phyloP scores from a whole-genome alignment of 1,140 invertebrate genomes.

The Drosophila bocki region DNA sequence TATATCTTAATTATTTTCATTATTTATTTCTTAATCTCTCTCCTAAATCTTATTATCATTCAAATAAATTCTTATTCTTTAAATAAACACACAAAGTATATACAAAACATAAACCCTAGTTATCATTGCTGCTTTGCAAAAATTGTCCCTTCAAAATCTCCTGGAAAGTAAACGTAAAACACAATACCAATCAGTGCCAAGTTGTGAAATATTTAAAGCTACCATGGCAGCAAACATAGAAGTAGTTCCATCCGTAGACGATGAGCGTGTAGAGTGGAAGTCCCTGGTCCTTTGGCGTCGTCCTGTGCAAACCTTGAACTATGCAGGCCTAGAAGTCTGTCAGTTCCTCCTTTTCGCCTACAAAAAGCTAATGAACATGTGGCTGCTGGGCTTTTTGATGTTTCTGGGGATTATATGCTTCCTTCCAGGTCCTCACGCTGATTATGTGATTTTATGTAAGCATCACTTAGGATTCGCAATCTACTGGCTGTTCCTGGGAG shows the following conservation, averaged over 20 bases:
- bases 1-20: neutral
- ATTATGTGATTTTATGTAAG: slow-evolving; percentile 74
- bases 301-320: slow-evolving; percentile 93
- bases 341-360: slow-evolving; percentile 87
- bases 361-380: slow-evolving; percentile 86
- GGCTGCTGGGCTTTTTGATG: slow-evolving; percentile 74
- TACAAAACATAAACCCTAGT: neutral
- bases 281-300: slow-evolving; percentile 94
- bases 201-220: neutral
- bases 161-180: neutral
- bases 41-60: neutral
- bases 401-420: slow-evolving; percentile 60
- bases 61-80: no score
- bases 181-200: slow-evolving; percentile 1
- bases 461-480: slow-evolving; percentile 89
- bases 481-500: slow-evolving; percentile 98
- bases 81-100: neutral
- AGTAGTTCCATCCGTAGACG: no score
- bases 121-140: slow-evolving; percentile 9
- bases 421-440: slow-evolving; percentile 85
- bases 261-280: slow-evolving; percentile 85
- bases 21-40: no score
- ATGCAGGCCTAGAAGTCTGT: slow-evolving; percentile 91
- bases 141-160: slow-evolving; percentile 1
- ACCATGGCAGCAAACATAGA: neutral